Evolutionary conservation across 2,797 vertebrate genomes (phyloP), one percentile per base, ranked within the genome.

Genomic region (Ataeniobius toweri): DNA sequence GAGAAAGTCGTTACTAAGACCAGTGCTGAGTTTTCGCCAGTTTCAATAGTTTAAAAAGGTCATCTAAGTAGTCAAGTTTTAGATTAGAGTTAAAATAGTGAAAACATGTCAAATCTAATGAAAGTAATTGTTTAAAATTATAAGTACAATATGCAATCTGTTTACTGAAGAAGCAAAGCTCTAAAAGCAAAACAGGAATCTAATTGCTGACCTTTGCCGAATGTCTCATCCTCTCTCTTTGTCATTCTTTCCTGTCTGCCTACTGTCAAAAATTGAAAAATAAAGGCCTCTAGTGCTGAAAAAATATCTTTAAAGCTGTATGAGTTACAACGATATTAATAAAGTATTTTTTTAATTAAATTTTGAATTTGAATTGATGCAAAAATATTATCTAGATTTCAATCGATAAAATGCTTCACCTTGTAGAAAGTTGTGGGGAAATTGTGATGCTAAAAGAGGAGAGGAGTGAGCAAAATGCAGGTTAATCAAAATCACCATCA

Each of bases 1-100:
- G 84, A 82, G 53, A 86, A 80, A 46, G 68, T 81, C 79, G 83
- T 78, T 71, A 53, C 58, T 75, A 63, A n/a, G 20, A 41, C 13
- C 0, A 1, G 20, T 36, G 71, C 4, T 6, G 51, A 65, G 26
- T 10, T 73, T 73, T 50, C 0, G 3, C 28, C 48, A 68, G 75
- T 76, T 16, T 61, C 5, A 18, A 61, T 18, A 16, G 28, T 13
- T 14, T 61, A n/a, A 61, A 61, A 61, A 18, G 2, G 26, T 61
- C 26, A 26, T 22, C 12, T 46, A 46, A 46, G 10, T 10, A 46
- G 44, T 46, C 14, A 14, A 61, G 26, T 26, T 61, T 61, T 14
- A 13, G 28, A 16, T 61, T 59, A 26, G 56, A n/a, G 56, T 59
- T 59, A 26, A 26, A 59, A 12, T 58, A 13, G 4, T 28, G 2